Conservation (phyloP, 1,140 invertebrate species). For the Cherax destructor region DNA sequence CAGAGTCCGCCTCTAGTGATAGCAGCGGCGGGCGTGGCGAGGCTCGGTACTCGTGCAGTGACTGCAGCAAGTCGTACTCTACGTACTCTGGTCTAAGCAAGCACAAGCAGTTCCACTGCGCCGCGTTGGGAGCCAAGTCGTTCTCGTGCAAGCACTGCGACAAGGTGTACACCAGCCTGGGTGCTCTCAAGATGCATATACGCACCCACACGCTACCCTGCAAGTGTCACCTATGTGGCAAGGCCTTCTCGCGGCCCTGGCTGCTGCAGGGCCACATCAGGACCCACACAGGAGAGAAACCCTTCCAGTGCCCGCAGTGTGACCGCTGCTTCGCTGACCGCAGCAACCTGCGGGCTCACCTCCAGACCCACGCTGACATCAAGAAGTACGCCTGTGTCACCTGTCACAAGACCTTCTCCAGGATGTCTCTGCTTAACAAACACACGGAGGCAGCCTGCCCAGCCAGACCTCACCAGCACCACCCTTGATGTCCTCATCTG, state of each 20-base stretch:
- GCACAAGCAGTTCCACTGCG: slow-evolving; percentile 65
- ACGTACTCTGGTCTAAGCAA: slow-evolving; percentile 64
- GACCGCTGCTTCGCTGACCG: slow-evolving; percentile 66
- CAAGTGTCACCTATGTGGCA: slow-evolving; percentile 62
- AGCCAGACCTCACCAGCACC: slow-evolving; percentile 18
- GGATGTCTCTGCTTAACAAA: slow-evolving; percentile 63
- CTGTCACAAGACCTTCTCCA: slow-evolving; percentile 64
- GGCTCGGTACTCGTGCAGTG: slow-evolving; percentile 38
- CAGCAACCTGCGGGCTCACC: slow-evolving; percentile 64
- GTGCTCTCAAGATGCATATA: slow-evolving; percentile 65
- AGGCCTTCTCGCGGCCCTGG: slow-evolving; percentile 63
- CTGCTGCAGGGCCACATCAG: slow-evolving; percentile 67
- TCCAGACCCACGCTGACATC: slow-evolving; percentile 63
- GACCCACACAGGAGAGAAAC: slow-evolving; percentile 64
- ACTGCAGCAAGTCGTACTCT: slow-evolving; percentile 56
- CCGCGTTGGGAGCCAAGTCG: slow-evolving; percentile 50
- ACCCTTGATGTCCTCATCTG: not conserved
- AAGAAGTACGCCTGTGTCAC: slow-evolving; percentile 64
- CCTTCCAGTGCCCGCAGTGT: slow-evolving; percentile 64
- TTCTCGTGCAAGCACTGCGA: slow-evolving; percentile 63
- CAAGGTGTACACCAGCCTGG: slow-evolving; percentile 59
- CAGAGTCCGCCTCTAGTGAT: slow-evolving; percentile 56
- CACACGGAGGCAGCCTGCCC: slow-evolving; percentile 64
- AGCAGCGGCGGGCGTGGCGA: slow-evolving; percentile 26
- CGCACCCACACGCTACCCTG: slow-evolving; percentile 63